Evolutionary conservation across 2,113 vertebrate species (phyloP), one percentile per base, ranked within the genome.

Genomic region (Leuciscus idus): DNA sequence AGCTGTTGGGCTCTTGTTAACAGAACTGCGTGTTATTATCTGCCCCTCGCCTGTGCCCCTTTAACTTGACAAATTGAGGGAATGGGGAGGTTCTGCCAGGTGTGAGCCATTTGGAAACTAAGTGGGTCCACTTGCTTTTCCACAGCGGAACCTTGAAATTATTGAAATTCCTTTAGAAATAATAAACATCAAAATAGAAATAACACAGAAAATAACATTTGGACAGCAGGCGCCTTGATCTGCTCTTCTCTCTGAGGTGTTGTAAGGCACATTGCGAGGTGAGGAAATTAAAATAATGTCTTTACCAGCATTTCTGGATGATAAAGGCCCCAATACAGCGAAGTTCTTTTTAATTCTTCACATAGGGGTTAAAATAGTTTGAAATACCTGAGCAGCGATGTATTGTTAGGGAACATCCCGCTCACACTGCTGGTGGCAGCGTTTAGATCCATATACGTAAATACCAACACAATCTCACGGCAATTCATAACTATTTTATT

Each of bases 151-250:
- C 70, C 10, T 30, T 52, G 19, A 66, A 48, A 83, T 23, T 2
- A 75, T 36, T 77, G 48, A 43, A 74, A 55, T 70, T 83, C 30
- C 30, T 70, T 48, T 68, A 36, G 23, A 23, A 39, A 70, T 57
- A 11, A 83, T 87, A 79, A 79, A 84, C 61, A 72, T 50, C 28
- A 81, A 81, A 77, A 52, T 39, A 81, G 28, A 55, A 77, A 77
- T 9, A 55, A 77, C 75, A 64, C 57, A 82, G 36, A 43, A 86
- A 82, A 61, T 50, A 61, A 48, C 77, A 30, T 48, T 46, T 46
- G 19, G 64, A 81, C 13, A 81, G 79, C n/a, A 59, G 33, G 21
- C 39, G 19, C 75, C 74, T 52, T 73, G 74, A 36, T 70, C 15
- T 39, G 4, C 39, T 66, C 23, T 13, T 46, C 15, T 48, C 52